phyloP scores from a whole-genome alignment of 64 coral and sea anemone species.

The Trachythela sp. region DNA sequence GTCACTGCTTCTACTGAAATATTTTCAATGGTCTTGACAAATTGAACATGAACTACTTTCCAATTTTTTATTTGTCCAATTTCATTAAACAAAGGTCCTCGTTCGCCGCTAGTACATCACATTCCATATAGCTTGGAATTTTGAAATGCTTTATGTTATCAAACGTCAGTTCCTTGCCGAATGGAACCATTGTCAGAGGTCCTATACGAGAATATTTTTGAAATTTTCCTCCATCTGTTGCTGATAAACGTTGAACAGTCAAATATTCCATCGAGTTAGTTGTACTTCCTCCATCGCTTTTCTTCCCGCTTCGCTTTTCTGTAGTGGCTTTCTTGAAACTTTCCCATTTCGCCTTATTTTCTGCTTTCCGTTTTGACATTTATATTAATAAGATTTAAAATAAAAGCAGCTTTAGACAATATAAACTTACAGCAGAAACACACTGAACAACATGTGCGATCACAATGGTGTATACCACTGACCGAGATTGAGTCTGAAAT shows the following conservation, averaged over 20 bases:
- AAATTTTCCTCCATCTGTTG: slow-evolving; percentile 26
- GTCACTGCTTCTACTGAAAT: not conserved
- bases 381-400: no score
- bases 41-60: slow-evolving; percentile 25
- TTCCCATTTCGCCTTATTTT: no score
- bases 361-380: no score
- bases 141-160: slow-evolving; percentile 41
- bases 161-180: slow-evolving; percentile 28
- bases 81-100: not conserved
- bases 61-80: slow-evolving; percentile 23
- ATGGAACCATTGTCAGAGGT: slow-evolving; percentile 11
- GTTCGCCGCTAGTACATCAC: slow-evolving; percentile 37
- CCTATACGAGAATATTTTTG: slow-evolving; percentile 32
- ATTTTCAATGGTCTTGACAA: not conserved
- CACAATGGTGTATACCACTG: no score
- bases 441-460: no score
- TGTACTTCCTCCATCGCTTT: no score
- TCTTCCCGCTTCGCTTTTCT: no score
- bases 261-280: no score
- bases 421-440: no score
- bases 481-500: no score
- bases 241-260: slow-evolving; percentile 41
- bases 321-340: no score
- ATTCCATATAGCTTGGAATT: slow-evolving; percentile 25
- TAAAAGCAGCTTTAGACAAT: no score